Evolutionary conservation across 2,113 vertebrate species (phyloP), one percentile per base, ranked within the genome.

Genomic region (Cisticola juncidis): DNA sequence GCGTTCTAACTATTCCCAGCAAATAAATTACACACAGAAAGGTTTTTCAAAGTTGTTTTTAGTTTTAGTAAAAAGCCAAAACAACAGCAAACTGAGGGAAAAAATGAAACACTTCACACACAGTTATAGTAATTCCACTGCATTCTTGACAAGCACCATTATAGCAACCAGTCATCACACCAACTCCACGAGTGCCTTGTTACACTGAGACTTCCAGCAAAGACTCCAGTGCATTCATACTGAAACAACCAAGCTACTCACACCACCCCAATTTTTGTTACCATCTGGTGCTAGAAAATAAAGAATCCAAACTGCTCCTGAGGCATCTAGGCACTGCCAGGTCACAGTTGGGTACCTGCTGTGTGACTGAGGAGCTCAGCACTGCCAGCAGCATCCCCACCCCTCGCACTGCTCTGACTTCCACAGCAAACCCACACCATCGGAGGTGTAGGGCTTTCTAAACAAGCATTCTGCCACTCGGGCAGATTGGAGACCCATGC

Each of bases 191-290:
- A 14, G 36, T 8, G 23, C 40, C 9, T 51, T 12, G 5, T 76
- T 47, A 22, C 56, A 58, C 40, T 3, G 6, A 73, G 23, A n/a
- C 23, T 51, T 61, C 54, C 62, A 54, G 23, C 18, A 23, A 17
- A 50, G 9, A 14, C 12, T 28, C 10, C 38, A 12, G 62, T 2
- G 14, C 8, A 48, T 24, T 14, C 21, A 38, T 2, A 40, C 22
- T 62, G n/a, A 14, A 33, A 25, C 8, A 45, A 38, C 15, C 35
- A 65, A 45, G 12, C 9, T 38, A 5, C 7, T 40, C 29, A 24
- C 5, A 14, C 9, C 7, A 12, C 1, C 1, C 10, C 6, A 5
- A 24, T 3, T 25, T 25, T 9, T 23, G 3, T 50, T 7, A 45
- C 21, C 25, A 69, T 10, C 48, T 33, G 29, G 38, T 47, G 9